Evolutionary conservation across 23 tunicate genomes (phyloP), one percentile per base, ranked within the genome.

Genomic region (Styela plicata): DNA sequence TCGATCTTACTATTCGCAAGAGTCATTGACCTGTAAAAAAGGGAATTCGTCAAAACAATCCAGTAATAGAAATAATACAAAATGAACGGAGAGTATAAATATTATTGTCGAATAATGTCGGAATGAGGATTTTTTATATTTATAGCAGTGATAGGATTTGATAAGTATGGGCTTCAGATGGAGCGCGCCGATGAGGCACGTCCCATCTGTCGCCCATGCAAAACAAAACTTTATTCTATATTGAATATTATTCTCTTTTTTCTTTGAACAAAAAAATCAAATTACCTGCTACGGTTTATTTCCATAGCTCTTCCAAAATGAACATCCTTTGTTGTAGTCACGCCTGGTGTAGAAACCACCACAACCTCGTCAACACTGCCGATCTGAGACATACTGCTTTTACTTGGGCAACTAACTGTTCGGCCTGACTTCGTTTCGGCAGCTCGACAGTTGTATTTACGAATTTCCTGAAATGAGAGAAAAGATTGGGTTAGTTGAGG

Each of bases 381-480:
- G 18, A 67, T 29, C 18, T 85, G 84, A 52, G 63, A 62, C 36
- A 69, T 61, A 33, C 68, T 57, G n/a, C 65, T 71, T 36, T 79
- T 37, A 24, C 71, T 67, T 67, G 31, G 23, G 24, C 31, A 27
- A 22, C 18, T 67, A 76, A 73, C 63, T 3, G 78, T 84, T 7
- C 57, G 57, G 7, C 57, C 57, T 78, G 79, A 53, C 29, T 70
- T 80, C 7, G 84, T 30, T 63, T 86, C 90, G 1, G 85, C 85
- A 44, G 32, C 67, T 64, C 86, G 79, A 65, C 91, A 87, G 65
- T 82, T 75, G 70, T 87, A 87, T 0, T 86, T 82, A 17, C 91
- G 91, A 74, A 81, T 87, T 73, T 87, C 91, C 90, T 86, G 31
- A 33, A 67, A n/a, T n/a, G n/a, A n/a, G n/a, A n/a, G n/a, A n/a